Base-by-base conservation (phyloP, 2,888 invertebrate genomes). In the Orthosia gracilis region DNA sequence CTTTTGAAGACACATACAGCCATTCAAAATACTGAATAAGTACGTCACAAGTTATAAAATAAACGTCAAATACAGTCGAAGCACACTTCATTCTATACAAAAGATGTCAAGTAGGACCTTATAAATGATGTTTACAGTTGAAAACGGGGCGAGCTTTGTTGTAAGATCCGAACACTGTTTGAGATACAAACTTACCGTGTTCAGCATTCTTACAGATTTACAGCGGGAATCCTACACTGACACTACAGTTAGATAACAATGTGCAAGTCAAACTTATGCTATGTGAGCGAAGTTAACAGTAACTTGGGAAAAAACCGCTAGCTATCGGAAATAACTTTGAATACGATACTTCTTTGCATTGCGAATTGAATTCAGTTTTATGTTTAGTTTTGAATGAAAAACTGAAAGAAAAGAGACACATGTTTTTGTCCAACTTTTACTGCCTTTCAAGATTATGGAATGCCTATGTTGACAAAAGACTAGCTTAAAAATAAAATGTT, bases 201-300 rank as follows among this genome's bases (percentile, higher is more conserved):
- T 74, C 68, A 64, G 68, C 72, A 74, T 76, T 79, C 73, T 73
- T 59, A 58, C 72, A 74, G 67, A 64, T 82, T 73, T 69, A 50
- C 58, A 69, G 40, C 40, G 47, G 5, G 18, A 61, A 52, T 31
- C 45, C 67, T 61, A 57, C 69, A 50, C 57, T 40, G 54, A 31
- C 54, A 58, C 65, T 59, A 40, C 4, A 78, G 70, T 80, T 78
- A 62, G 54, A 50, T 59, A 84, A 82, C 87, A 80, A 77, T 72
- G 76, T 85, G 76, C 54, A 66, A 66, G 58, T 67, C 57, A 54
- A 80, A 76, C 76, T 76, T 71, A 40, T 40, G 47, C 63, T 71
- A 40, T 40, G 55, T 58, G 17, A 21, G 26, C 47, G 11, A 79
- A 74, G 26, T 69, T 69, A 18, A 15, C 17, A n/a, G 31, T 21